Evolutionary conservation across 2,113 vertebrate genomes (phyloP).

Genomic region (Carettochelys insculpta): DNA sequence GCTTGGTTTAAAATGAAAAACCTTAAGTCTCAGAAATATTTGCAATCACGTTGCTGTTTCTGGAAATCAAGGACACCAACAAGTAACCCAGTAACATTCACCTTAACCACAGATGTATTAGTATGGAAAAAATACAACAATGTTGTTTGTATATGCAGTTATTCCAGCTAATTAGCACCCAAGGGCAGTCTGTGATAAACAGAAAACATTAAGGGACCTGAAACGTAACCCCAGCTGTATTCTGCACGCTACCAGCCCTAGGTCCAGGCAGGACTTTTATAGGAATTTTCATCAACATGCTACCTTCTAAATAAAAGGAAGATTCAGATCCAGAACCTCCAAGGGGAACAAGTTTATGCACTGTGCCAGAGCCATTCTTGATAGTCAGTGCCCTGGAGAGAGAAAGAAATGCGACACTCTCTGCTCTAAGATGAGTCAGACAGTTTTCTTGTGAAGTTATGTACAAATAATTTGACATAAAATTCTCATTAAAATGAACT

Average conservation of each 20-base stretch:
- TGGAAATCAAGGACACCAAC: slow-evolving; percentile 11
- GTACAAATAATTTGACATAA: slow-evolving; percentile 1
- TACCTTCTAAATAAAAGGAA: neutral
- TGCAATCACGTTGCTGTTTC: neutral
- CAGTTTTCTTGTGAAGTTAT: slow-evolving; percentile 19
- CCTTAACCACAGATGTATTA: slow-evolving; percentile 50
- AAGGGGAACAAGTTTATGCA: neutral
- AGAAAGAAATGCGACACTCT: neutral
- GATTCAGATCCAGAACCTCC: neutral
- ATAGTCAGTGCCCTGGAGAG: slow-evolving; percentile 6
- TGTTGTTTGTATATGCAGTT: slow-evolving; percentile 54
- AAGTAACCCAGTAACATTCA: slow-evolving; percentile 36
- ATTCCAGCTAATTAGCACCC: slow-evolving; percentile 73
- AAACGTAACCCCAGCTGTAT: slow-evolving; percentile 54
- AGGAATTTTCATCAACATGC: neutral
- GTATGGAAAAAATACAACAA: slow-evolving; percentile 59
- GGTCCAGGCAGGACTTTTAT: slow-evolving; percentile 32
- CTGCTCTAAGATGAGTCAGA: neutral
- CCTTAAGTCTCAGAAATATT: neutral
- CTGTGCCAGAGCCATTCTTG: neutral
- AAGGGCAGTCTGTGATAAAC: slow-evolving; percentile 71
- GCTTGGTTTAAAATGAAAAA: neutral
- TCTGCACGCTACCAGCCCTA: slow-evolving; percentile 14
- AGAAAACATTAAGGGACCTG: slow-evolving; percentile 64
- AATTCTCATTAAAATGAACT: slow-evolving; percentile 38